Conservation (phyloP, 2,797 vertebrate species). For the Falco berigora region DNA sequence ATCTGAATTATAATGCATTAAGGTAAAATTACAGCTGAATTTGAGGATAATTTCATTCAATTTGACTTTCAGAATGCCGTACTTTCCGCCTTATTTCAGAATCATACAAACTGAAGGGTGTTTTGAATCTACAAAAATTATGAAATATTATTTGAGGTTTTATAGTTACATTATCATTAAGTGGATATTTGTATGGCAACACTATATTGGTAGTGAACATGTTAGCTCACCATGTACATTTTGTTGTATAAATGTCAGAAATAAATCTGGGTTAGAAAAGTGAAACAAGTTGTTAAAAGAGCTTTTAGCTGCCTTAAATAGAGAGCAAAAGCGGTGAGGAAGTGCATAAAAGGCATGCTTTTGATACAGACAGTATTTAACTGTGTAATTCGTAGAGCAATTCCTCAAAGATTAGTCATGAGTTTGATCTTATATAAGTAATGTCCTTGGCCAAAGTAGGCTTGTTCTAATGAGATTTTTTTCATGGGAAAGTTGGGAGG, state of each 20-base stretch:
- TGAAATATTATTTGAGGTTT: not conserved
- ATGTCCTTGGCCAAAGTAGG: not conserved
- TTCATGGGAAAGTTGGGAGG: not conserved
- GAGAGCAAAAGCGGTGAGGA: not conserved
- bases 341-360: not conserved
- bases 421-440: not conserved
- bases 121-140: not conserved
- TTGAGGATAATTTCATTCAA: conserved; percentile 26
- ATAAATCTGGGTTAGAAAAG: not conserved
- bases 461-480: not conserved
- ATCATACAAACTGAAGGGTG: not conserved
- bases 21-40: conserved; percentile 39
- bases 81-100: not conserved
- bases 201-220: not conserved
- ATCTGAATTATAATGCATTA: conserved; percentile 47
- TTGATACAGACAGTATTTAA: not conserved
- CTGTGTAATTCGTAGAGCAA: not conserved
- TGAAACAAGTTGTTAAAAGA: not conserved
- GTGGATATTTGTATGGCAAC: not conserved
- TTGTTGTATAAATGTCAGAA: not conserved
- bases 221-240: not conserved
- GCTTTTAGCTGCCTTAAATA: not conserved
- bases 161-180: not conserved
- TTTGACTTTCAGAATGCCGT: not conserved
- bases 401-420: not conserved